Base-by-base conservation (phyloP, 64 coral and sea anemone species). In the Montipora capricornis region DNA sequence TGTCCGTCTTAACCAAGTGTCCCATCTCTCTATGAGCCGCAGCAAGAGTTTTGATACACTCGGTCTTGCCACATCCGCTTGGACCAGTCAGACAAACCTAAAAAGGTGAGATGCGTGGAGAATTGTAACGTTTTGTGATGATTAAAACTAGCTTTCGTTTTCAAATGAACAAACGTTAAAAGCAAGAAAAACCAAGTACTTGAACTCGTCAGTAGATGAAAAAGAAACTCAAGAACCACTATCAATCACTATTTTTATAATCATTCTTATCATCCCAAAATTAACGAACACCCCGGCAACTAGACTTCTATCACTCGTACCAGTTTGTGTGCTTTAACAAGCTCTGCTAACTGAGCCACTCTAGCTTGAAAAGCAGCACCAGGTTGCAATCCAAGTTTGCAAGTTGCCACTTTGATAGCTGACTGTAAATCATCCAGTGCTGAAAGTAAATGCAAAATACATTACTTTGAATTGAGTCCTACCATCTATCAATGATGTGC, bases 1-100 rank as follows among this genome's bases (percentile, higher is more conserved):
- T 78, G 93, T 96, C 95, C 9, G 82, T 90, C 78, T 95, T 95
- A 10, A 99, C 94, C 29, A 89, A 45, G 47, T 88, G 95, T 74
- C 97, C 97, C 97, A 99, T 99, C 74, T 99, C 97, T 76, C 97
- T 91, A 86, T 96, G 92, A 45, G 95, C 89, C 11, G 97, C 97
- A 44, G 92, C 95, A 5, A 99, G 73, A 16, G 94, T 99, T 79
- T 91, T 96, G 80, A 99, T 99, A 69, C 94, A 99, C 75, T 99
- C 92, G 14, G 97, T 96, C 37, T 99, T 99, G 8, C 97, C 97
- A 94, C 88, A 96, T 19, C 97, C 95, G 80, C 94, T 92, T 0
- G 97, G 97, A 61, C 97, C 97, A 74, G 79, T 84, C 14, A 99
- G 80, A 55, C 92, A 95, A 46, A 99, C 94, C 97, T 99, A 22